phyloP scores from a whole-genome alignment of 1,140 invertebrate genomes.

The Drosophila chauvacae region DNA sequence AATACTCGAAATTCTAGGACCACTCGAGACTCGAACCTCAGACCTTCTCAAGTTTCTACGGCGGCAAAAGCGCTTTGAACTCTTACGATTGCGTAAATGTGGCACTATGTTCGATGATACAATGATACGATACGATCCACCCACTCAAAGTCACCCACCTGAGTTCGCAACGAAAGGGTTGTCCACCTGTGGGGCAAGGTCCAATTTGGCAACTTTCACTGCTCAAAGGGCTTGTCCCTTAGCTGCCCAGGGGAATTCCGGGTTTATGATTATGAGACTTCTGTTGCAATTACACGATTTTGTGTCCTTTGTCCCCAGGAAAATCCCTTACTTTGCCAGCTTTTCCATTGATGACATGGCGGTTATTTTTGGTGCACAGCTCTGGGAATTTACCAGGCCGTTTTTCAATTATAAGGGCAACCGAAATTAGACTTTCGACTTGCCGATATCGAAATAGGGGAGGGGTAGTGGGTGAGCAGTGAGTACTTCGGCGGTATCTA shows the following conservation, averaged over 20 bases:
- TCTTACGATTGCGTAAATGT: slow-evolving; percentile 35
- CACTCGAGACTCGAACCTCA: slow-evolving; percentile 29
- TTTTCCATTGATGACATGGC: slow-evolving; percentile 70
- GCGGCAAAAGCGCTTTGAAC: slow-evolving; percentile 47
- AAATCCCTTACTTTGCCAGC: slow-evolving; percentile 43
- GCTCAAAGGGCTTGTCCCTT: slow-evolving; percentile 32
- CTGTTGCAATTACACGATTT: slow-evolving; percentile 32
- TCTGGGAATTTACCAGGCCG: slow-evolving; percentile 54
- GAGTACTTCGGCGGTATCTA: slow-evolving; percentile 33
- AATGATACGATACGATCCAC: slow-evolving; percentile 26
- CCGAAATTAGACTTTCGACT: slow-evolving; percentile 76
- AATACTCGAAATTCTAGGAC: slow-evolving; percentile 17
- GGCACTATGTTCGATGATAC: slow-evolving; percentile 13
- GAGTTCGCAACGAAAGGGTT: slow-evolving; percentile 6
- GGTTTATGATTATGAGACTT: slow-evolving; percentile 37
- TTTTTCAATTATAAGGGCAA: slow-evolving; percentile 73
- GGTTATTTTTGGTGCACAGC: slow-evolving; percentile 58
- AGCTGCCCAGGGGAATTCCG: slow-evolving; percentile 23
- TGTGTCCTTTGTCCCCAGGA: slow-evolving; percentile 13
- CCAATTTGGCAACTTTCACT: slow-evolving; percentile 43
- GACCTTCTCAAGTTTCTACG: slow-evolving; percentile 35
- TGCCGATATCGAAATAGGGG: slow-evolving; percentile 49
- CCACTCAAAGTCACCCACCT: slow-evolving; percentile 35
- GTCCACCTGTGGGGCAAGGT: slow-evolving; percentile 41
- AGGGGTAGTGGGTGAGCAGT: neutral